Conservation (phyloP, 2,888 invertebrate genomes). For the Drymonia ruficornis region DNA sequence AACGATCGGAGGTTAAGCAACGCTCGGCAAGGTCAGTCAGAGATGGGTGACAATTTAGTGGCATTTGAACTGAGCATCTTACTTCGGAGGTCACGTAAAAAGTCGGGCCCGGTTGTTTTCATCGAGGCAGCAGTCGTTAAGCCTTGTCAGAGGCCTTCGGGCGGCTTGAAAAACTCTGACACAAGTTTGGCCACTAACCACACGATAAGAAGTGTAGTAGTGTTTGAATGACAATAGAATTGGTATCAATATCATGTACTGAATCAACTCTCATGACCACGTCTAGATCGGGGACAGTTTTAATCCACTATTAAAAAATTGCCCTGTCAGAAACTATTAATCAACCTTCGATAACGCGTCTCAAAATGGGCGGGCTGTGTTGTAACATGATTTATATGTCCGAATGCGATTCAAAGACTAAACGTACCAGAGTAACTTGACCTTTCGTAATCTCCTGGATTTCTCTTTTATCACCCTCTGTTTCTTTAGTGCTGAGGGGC, state of each 20-base stretch:
- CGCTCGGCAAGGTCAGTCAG: too few species aligned
- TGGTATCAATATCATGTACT: not conserved
- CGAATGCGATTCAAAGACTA: conserved; percentile 54
- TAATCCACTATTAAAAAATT: conserved; percentile 71
- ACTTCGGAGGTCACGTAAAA: too few species aligned
- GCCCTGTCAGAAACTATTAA: conserved; percentile 74
- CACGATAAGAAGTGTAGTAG: too few species aligned
- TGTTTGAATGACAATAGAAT: too few species aligned
- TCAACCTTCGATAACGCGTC: conserved; percentile 76
- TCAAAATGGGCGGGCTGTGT: conserved; percentile 75
- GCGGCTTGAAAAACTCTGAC: too few species aligned
- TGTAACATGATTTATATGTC: conserved; percentile 70
- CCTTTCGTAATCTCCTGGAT: conserved; percentile 13
- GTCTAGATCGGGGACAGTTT: conserved; percentile 56
- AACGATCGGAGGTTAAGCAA: too few species aligned
- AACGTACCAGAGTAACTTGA: conserved; percentile 41
- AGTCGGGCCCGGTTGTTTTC: too few species aligned
- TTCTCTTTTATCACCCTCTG: conserved; percentile 7
- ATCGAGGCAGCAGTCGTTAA: too few species aligned
- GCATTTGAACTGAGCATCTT: too few species aligned
- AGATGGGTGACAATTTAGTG: too few species aligned
- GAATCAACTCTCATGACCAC: conserved; percentile 4
- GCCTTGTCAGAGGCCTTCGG: too few species aligned
- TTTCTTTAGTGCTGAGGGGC: conserved; percentile 11
- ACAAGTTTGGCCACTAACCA: too few species aligned